These are phyloP conservation scores for Tetragnatha montana DNA, from an alignment of 2,888 invertebrate genomes.

Conservation along the genomic window DNA sequence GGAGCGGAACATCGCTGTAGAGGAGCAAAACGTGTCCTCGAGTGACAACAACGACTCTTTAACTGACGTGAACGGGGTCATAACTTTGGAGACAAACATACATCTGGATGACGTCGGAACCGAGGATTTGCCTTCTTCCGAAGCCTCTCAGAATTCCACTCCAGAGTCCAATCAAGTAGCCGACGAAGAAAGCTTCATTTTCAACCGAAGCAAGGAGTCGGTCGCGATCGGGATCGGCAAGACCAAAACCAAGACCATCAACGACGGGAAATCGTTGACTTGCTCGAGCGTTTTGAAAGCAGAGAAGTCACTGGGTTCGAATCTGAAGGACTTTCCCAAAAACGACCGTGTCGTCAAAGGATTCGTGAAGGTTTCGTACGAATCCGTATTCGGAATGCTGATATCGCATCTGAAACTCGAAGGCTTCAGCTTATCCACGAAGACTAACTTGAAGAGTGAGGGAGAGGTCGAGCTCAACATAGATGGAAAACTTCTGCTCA, in stretches of 20 bases:
- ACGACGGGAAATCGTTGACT: background rate
- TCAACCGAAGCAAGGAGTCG: background rate
- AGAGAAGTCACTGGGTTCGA: background rate
- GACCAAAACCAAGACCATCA: background rate
- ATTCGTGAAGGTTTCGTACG: background rate
- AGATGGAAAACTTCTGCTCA: background rate
- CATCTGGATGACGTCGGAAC: background rate
- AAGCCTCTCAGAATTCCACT: background rate
- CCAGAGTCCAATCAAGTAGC: background rate
- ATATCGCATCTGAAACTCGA: background rate
- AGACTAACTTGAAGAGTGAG: background rate
- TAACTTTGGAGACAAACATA: background rate
- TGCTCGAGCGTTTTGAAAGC: constrained; percentile 4
- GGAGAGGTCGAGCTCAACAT: background rate
- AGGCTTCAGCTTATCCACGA: background rate
- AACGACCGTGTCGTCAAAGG: background rate
- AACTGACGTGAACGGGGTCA: background rate
- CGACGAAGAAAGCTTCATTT: background rate
- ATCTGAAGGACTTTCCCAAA: background rate
- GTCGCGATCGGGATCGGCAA: background rate
- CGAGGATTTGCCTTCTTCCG: background rate
- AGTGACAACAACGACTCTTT: background rate
- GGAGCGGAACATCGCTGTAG: background rate
- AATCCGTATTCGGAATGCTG: background rate
- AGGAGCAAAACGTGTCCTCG: background rate